Evolutionary conservation across 2,797 vertebrate species (phyloP), one percentile per base, ranked within the genome.

Genomic region (Enteromius thamalakanensis): DNA sequence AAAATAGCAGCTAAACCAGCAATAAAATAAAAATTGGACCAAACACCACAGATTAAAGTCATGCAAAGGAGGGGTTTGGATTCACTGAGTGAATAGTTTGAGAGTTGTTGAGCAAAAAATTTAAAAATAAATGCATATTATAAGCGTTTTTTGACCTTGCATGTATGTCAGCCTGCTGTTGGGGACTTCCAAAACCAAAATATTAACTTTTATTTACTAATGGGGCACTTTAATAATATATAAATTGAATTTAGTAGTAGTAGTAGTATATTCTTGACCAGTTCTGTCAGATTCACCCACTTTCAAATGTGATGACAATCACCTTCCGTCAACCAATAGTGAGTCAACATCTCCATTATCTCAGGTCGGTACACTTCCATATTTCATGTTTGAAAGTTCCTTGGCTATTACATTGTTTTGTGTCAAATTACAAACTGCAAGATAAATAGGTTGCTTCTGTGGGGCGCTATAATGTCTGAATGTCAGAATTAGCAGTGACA

Each of bases 391-490:
- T 64, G 47, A 76, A 70, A 58, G 82, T 83, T 84, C 32, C 68
- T 55, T 34, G 76, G 81, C 64, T 87, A 85, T 84, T 87, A 87
- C 80, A 76, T 69, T 83, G 83, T 82, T 87, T 87, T 85, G 83
- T 87, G 85, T 85, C 86, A 86, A 85, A 85, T 89, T 85, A 89
- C 81, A 84, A 86, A 85, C 79, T 34, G 32, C 79, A 85, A 87
- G 86, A 89, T 86, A 88, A 89, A 89, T 87, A 83, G 84, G 81
- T 78, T 71, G 81, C 80, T 65, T 84, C 85, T 76, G 72, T 83
- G 75, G 84, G 79, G 76, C 76, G 49, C 80, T 58, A 85, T 87
- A 84, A 87, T 55, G 49, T 78, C 60, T 42, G 45, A 51, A 84
- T 64, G 72, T 72, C 6, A 40, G n/a, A 85, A 83, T 81, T 45